phyloP scores from a whole-genome alignment of 2,797 vertebrate species.

The Pseudomugil gertrudae region DNA sequence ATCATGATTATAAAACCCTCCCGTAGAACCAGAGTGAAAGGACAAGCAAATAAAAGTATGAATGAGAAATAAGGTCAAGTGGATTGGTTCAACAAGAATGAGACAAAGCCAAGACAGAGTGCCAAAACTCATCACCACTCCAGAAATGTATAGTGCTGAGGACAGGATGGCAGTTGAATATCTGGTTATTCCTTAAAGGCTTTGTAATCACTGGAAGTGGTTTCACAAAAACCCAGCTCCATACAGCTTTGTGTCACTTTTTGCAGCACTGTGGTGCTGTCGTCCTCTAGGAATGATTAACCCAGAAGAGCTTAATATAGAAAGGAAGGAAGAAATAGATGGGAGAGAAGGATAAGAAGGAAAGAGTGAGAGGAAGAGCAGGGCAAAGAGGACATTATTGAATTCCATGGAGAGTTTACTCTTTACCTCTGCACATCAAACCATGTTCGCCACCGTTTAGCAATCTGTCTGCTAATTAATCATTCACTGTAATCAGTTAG shows the following conservation, averaged over 20 bases:
- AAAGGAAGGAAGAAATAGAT: constrained; percentile 68
- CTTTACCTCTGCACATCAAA: constrained; percentile 78
- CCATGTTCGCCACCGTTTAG: constrained; percentile 72
- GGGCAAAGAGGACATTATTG: constrained; percentile 68
- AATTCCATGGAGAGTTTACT: constrained; percentile 69
- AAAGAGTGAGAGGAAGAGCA: constrained; percentile 45
- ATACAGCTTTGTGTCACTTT: constrained; percentile 72
- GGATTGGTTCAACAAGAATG: constrained; percentile 37
- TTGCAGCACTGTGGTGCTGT: constrained; percentile 57
- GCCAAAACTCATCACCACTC: constrained; percentile 42
- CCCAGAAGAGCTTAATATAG: constrained; percentile 84
- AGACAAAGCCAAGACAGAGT: constrained; percentile 35
- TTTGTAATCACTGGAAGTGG: constrained; percentile 61
- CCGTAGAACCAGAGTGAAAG: constrained; percentile 47
- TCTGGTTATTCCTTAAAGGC: constrained; percentile 55
- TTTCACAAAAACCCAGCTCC: constrained; percentile 53
- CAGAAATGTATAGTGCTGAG: constrained; percentile 22
- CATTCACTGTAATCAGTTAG: constrained; percentile 77
- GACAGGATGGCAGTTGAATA: constrained; percentile 36
- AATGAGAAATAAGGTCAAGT: constrained; percentile 67
- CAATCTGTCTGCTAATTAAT: constrained; percentile 83
- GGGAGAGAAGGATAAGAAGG: constrained; percentile 58
- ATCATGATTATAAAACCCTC: constrained; percentile 61
- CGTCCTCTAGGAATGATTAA: constrained; percentile 85
- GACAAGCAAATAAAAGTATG: constrained; percentile 51